A percentile compares a stretch with the other conserved stretches of the same genome.
Conservation (phyloP, 1,140 invertebrate genomes). For the Mizuhopecten yessoensis region DNA sequence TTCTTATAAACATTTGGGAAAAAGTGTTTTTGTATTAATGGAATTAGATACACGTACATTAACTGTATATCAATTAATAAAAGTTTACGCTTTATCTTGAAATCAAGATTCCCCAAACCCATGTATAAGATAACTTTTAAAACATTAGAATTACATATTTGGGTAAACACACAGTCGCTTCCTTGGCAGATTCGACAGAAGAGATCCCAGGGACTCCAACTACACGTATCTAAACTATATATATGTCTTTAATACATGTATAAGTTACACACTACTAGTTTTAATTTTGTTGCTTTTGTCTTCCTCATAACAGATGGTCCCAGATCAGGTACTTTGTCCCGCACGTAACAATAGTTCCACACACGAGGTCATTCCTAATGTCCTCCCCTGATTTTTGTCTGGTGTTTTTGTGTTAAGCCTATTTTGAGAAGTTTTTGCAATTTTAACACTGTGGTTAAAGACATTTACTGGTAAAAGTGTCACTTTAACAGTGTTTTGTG, state of each 20-base stretch:
- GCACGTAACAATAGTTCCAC: not conserved
- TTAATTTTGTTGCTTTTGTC: not conserved
- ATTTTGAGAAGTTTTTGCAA: not conserved
- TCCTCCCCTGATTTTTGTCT: not conserved
- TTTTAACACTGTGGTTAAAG: too few relatives aligned
- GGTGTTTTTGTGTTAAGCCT: conserved; percentile 2
- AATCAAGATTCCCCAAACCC: not conserved
- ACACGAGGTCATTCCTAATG: not conserved
- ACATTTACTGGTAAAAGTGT: too few relatives aligned
- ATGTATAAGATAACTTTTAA: too few relatives aligned
- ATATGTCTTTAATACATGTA: not conserved
- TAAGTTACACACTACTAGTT: not conserved
- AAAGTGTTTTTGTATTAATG: too few relatives aligned
- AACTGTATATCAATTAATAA: not conserved
- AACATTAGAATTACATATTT: too few relatives aligned
- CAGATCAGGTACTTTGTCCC: conserved; percentile 55
- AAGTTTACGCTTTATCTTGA: not conserved
- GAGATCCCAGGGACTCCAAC: not conserved
- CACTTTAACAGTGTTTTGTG: too few relatives aligned
- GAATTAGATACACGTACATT: too few relatives aligned
- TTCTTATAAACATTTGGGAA: too few relatives aligned
- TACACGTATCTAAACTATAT: conserved; percentile 21
- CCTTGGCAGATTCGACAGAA: not conserved
- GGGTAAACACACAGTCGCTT: too few relatives aligned
- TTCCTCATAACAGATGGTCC: conserved; percentile 56